These are phyloP conservation scores for Nannobrachium achirus DNA, from an alignment of 2,113 vertebrate genomes.

Conservation along the genomic window DNA sequence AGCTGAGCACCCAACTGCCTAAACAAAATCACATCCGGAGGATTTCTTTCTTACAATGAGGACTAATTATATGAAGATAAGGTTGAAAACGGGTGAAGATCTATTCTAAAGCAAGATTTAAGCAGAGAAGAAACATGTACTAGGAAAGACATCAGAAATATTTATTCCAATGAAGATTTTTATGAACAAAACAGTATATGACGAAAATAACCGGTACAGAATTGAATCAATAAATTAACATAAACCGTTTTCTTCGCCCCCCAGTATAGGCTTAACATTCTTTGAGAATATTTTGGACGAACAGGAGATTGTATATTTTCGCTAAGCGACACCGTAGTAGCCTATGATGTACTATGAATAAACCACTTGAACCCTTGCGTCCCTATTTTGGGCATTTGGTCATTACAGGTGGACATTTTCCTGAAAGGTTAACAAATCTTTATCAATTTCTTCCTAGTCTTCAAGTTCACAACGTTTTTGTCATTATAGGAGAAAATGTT, in stretches of 20 bases:
- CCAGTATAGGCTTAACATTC: constrained; percentile 52
- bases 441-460: too few species aligned
- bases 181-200: constrained; percentile 44
- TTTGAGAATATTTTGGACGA: constrained; percentile 48
- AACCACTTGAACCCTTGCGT: background rate
- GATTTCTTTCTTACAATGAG: too few species aligned
- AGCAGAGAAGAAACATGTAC: constrained; percentile 24
- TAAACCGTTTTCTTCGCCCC: too few species aligned
- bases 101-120: background rate
- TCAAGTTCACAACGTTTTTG: too few species aligned
- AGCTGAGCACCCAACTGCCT: too few species aligned
- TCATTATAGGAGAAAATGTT: constrained; percentile 43
- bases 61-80: too few species aligned
- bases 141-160: constrained; percentile 40
- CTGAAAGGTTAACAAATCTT: too few species aligned
- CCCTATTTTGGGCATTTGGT: too few species aligned
- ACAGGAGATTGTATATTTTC: constrained; percentile 34
- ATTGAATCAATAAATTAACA: constrained; percentile 65
- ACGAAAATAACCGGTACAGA: constrained; percentile 63
- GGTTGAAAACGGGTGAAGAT: too few species aligned
- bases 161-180: constrained; percentile 68
- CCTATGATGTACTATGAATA: constrained; percentile 22
- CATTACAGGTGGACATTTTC: too few species aligned
- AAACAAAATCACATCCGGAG: too few species aligned
- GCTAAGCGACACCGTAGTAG: background rate